Percentiles rank a stretch among this genome's conserved stretches.
phyloP scores from a whole-genome alignment of 2,888 invertebrate genomes.

The Chydorus sphaericus region DNA sequence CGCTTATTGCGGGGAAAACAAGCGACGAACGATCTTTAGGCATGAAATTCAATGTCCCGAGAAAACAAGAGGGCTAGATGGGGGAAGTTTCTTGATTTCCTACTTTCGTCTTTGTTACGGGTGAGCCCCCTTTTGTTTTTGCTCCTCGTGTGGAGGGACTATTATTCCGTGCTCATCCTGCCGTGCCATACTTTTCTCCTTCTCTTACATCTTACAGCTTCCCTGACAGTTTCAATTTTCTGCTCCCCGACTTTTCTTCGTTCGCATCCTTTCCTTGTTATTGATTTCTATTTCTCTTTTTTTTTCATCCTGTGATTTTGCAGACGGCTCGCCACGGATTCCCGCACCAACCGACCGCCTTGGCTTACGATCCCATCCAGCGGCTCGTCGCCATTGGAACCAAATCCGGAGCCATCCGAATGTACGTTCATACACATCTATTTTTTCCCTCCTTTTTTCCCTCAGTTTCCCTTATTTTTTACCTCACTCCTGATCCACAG shows the following conservation, averaged over 20 bases:
- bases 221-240: background rate
- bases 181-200: background rate
- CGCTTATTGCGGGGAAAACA: no score
- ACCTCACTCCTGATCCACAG: background rate
- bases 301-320: constrained; percentile 30
- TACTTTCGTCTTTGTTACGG: background rate
- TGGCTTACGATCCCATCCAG: constrained; percentile 97
- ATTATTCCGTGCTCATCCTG: background rate
- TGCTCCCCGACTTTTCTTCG: no score
- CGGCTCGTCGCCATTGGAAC: constrained; percentile 92
- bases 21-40: no score
- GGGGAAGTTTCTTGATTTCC: no score
- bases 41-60: no score
- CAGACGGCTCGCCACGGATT: constrained; percentile 97
- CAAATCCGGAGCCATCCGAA: constrained; percentile 81
- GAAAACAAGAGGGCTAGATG: no score
- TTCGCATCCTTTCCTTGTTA: background rate
- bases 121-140: background rate
- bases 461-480: background rate
- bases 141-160: background rate
- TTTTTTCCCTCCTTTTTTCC: no score
- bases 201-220: background rate
- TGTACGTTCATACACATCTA: no score
- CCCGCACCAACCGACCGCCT: constrained; percentile 89
- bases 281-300: background rate